A percentile compares a stretch with the other conserved stretches of the same genome.
Evolutionary conservation across 2,888 invertebrate genomes (phyloP).

Genomic region (Acrocera orbiculus): DNA sequence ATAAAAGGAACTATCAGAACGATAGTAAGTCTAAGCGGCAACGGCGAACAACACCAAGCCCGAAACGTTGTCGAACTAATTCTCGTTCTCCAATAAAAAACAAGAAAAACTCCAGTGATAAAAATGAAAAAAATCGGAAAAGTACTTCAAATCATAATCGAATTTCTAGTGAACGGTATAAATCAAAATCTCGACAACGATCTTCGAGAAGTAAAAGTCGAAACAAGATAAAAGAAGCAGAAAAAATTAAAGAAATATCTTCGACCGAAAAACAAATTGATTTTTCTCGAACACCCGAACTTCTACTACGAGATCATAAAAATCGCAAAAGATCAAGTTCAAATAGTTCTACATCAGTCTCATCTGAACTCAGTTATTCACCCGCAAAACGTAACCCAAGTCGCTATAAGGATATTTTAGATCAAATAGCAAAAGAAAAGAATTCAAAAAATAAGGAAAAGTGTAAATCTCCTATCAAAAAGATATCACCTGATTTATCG

Average conservation of each 20-base stretch:
- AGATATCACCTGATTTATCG: slow-evolving; percentile 5
- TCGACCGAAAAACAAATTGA: slow-evolving; percentile 2
- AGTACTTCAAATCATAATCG: too few species aligned
- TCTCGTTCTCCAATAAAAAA: too few species aligned
- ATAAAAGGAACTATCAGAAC: too few species aligned
- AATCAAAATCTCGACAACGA: background rate
- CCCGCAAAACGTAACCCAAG: slow-evolving; percentile 51
- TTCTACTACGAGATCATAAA: slow-evolving; percentile 8
- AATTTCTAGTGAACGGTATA: too few species aligned
- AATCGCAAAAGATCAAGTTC: slow-evolving; percentile 11
- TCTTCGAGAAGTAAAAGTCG: background rate
- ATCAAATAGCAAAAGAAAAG: slow-evolving; percentile 38
- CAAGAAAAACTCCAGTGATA: too few species aligned
- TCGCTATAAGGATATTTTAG: slow-evolving; percentile 46
- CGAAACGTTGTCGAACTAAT: too few species aligned
- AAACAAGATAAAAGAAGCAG: slow-evolving; percentile 6
- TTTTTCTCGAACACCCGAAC: slow-evolving; percentile 6
- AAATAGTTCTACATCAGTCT: slow-evolving; percentile 22
- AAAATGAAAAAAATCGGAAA: too few species aligned
- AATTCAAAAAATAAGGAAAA: slow-evolving; percentile 23
- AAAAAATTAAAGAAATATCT: background rate
- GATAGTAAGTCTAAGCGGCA: too few species aligned
- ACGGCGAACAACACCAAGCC: too few species aligned
- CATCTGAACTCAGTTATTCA: slow-evolving; percentile 45
- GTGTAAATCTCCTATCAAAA: slow-evolving; percentile 5